Percentiles rank a stretch among this genome's conserved stretches.
Evolutionary conservation across 2,113 vertebrate genomes (phyloP).

Genomic region (Prionailurus viverrinus): DNA sequence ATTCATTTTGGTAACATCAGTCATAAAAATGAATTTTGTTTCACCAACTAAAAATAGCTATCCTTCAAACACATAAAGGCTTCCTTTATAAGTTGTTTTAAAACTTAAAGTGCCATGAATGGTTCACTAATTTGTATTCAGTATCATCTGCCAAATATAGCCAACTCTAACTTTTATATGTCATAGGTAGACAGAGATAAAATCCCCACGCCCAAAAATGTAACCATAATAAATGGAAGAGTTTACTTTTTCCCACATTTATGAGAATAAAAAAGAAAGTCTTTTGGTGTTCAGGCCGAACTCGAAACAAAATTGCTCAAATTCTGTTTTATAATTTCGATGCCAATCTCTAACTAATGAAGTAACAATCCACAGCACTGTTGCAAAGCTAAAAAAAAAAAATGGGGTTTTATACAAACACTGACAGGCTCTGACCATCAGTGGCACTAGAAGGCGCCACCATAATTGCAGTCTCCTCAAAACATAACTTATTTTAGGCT

Average conservation of each 20-base stretch:
- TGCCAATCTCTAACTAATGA: conserved; percentile 81
- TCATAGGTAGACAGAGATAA: conserved; percentile 26
- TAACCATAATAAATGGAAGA: conserved; percentile 8
- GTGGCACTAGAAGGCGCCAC: conserved; percentile 85
- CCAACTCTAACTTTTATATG: not conserved
- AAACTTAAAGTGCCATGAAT: not conserved
- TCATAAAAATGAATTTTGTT: conserved; percentile 48
- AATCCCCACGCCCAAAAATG: conserved; percentile 31
- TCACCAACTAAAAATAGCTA: conserved; percentile 45
- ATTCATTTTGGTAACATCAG: conserved; percentile 44
- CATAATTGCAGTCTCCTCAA: conserved; percentile 86
- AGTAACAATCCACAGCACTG: conserved; percentile 76
- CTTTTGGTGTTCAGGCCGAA: conserved; percentile 50
- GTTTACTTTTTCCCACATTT: conserved; percentile 20
- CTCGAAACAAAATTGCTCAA: conserved; percentile 47
- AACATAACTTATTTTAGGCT: conserved; percentile 86
- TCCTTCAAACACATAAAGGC: conserved; percentile 5
- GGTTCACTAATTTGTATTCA: conserved; percentile 21
- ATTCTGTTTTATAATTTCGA: conserved; percentile 65
- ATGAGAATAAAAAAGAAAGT: conserved; percentile 62
- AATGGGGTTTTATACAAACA: conserved; percentile 83
- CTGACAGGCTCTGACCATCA: conserved; percentile 85
- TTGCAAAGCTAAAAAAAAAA: conserved; percentile 84
- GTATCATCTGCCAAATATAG: conserved; percentile 13
- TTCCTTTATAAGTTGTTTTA: conserved; percentile 10